Evolutionary conservation across 2,797 vertebrate genomes (phyloP).

Genomic region (Rhinogobio ventralis): DNA sequence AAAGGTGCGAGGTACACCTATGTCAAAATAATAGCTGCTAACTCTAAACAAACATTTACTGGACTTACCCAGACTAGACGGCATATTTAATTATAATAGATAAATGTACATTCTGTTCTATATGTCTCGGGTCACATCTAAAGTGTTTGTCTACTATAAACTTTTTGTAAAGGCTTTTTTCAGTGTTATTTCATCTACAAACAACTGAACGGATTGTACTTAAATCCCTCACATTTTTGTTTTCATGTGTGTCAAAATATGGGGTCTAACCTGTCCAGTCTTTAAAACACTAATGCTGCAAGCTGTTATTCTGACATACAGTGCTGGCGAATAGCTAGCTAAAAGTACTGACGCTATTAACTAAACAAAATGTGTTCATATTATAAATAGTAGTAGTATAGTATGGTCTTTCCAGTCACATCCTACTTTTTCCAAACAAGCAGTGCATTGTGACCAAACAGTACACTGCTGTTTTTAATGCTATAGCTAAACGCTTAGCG

Average conservation of each 20-base stretch:
- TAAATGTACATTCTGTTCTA: not conserved
- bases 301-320: not conserved
- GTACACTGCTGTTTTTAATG: too few species aligned
- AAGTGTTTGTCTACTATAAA: not conserved
- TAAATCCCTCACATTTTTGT: not conserved
- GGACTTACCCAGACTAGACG: not conserved
- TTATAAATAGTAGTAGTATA: not conserved
- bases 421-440: not conserved
- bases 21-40: not conserved
- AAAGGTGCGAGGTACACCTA: slow-evolving; percentile 12
- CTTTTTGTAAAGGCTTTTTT: not conserved
- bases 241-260: not conserved
- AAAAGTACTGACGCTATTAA: not conserved
- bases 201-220: not conserved
- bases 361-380: not conserved
- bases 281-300: not conserved
- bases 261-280: not conserved
- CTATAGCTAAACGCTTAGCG: too few species aligned
- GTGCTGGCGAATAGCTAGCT: not conserved
- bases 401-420: not conserved
- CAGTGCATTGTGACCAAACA: not conserved
- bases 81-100: not conserved
- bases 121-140: not conserved
- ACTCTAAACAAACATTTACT: not conserved
- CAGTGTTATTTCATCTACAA: not conserved